A percentile compares a stretch with the other conserved stretches of the same genome.
phyloP scores from a whole-genome alignment of 2,797 vertebrate species.

The Acanthurus tractus region DNA sequence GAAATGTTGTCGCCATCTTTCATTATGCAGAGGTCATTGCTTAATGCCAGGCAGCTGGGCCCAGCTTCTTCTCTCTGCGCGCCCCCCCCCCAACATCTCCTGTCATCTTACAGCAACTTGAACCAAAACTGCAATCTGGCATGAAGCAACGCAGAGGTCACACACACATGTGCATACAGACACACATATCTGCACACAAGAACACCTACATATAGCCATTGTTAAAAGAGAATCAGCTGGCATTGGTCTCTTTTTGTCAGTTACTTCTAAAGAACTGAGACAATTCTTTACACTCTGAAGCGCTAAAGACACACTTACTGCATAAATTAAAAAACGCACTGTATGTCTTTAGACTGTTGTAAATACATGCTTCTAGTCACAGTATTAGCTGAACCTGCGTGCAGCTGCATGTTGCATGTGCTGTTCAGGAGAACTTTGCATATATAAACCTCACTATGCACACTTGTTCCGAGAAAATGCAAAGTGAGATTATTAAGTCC shows the following conservation, averaged over 20 bases:
- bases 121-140: conserved; percentile 71
- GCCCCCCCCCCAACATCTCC: conserved; percentile 40
- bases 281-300: not conserved
- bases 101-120: conserved; percentile 77
- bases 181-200: not conserved
- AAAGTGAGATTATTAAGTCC: not conserved
- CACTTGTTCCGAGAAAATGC: conserved; percentile 1
- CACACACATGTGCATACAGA: conserved; percentile 1
- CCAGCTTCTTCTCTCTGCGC: conserved; percentile 68
- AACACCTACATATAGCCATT: conserved; percentile 26
- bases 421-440: not conserved
- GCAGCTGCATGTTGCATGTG: not conserved
- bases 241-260: not conserved
- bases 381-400: not conserved
- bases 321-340: not conserved
- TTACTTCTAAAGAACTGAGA: not conserved
- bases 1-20: conserved; percentile 94
- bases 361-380: not conserved
- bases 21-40: conserved; percentile 93
- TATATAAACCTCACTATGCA: not conserved
- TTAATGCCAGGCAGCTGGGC: conserved; percentile 95
- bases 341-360: not conserved
- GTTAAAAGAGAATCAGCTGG: not conserved
- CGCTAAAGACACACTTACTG: not conserved
- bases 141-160: conserved; percentile 48